These are phyloP conservation scores for Leuciscus idus DNA, from an alignment of 2,113 vertebrate species.

Conservation along the genomic window DNA sequence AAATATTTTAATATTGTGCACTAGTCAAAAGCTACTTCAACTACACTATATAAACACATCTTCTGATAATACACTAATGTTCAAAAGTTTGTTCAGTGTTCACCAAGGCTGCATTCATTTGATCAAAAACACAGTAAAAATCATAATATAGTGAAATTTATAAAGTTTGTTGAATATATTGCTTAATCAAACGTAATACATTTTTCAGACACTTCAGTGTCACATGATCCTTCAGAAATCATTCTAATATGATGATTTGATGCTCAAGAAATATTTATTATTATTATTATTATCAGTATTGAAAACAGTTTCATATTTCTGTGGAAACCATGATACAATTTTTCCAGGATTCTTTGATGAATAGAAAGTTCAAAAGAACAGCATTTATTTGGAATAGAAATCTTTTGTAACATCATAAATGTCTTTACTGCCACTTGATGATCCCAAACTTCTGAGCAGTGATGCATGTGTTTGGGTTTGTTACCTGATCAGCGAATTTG, in stretches of 20 bases:
- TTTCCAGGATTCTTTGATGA: background rate
- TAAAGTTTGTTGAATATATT: background rate
- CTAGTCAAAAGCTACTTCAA: background rate
- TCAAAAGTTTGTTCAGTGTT: background rate
- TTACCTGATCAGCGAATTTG: conserved; percentile 94
- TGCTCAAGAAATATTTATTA: accelerated
- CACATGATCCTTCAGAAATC: background rate
- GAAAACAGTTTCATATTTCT: background rate
- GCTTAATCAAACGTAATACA: background rate
- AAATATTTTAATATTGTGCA: background rate
- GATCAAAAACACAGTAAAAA: background rate
- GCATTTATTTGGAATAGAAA: no score
- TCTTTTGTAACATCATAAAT: background rate
- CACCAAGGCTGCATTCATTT: background rate
- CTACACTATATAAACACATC: background rate
- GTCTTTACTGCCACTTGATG: background rate
- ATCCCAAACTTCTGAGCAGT: background rate
- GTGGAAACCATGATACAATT: background rate
- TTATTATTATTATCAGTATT: background rate
- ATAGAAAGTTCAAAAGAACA: background rate
- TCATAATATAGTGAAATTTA: background rate
- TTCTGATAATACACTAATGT: background rate
- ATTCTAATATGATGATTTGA: background rate
- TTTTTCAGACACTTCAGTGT: background rate
- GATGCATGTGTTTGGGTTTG: background rate